Evolutionary conservation across 1,140 invertebrate species (phyloP), one percentile per base, ranked within the genome.

Genomic region (Sogatella furcifera): DNA sequence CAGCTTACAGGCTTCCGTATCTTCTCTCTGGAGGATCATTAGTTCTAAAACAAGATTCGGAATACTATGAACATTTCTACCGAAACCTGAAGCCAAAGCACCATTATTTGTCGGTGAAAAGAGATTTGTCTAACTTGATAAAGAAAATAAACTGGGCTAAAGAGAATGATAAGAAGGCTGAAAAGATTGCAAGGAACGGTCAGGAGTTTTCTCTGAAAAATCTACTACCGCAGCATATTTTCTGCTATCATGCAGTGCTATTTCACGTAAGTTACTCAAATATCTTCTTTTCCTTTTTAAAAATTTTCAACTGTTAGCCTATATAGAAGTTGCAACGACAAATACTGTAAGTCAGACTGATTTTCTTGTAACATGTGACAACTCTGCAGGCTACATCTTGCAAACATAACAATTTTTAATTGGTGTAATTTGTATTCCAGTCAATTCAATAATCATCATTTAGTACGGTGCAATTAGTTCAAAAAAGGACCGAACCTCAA

Each of bases 31-130:
- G 95, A 10, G 86, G 88, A 70, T 85, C 89, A 19, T 73, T 95
- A 43, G 85, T 97, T 11, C 78, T 98, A 1, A 98, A 98, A 77
- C 92, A 95, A 74, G 82, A 92, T 52, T 98, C 95, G 0, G 77
- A 81, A 19, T 98, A 93, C 74, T 95, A 95, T 73, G 95, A 98
- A 80, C 87, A 92, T 78, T 98, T 97, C 76, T 98, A 98, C 71
- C 75, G 79, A 52, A 74, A 87, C 64, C 70, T 97, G 14, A 66
- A 78, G 62, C 84, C 90, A 14, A 82, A 82, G 69, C 74, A 81
- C 67, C 94, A 98, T 77, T 98, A 88, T 74, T 74, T 98, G 52
- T 85, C 92, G 34, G 76, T 97, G 21, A 85, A 88, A 68, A 73
- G 75, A 42, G 84, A 96, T 74, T 77, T 97, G 17, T 84, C 81